Base-by-base conservation (phyloP, 2,888 invertebrate genomes). In the Ctenicera cuprea region DNA sequence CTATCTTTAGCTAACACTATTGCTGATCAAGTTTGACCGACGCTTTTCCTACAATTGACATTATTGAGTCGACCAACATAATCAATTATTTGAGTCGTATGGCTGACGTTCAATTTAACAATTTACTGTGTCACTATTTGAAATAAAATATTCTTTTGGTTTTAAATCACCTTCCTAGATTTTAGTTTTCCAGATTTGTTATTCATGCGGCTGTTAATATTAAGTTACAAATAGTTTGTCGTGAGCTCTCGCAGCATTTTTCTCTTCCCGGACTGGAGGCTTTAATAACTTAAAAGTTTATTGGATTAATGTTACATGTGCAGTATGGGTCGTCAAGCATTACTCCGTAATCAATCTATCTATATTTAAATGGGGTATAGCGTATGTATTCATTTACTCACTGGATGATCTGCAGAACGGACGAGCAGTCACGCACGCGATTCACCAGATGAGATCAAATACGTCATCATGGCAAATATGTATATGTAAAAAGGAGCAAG, bases 401-500 rank as follows among this genome's bases (percentile, higher is more conserved):
- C 14, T 54, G 41, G 69, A 72, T 75, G 64, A 75, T 71, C 72
- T 69, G 41, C 12, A 14, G 33, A 59, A 65, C 16, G 54, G n/a
- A 8, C 16, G 48, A 57, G 37, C 26, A 30, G 61, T 65, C 75
- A 75, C 75, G 75, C 64, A 59, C 67, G 3, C 48, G 59, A 64
- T 73, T 50, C 59, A 45, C n/a, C 63, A 69, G 41, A 59, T 41
- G 64, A 57, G 57, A 63, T 75, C 64, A 68, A 69, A 41, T 65
- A 62, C 54, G 66, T 66, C 66, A 61, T 57, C n/a, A 54, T 52
- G 14, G 71, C 63, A 69, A 74, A 76, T 70, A 76, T 65, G 72
- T 67, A 66, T 71, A 68, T 26, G 69, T 65, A 73, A 71, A 73
- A 73, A 67, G 67, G 52, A 50, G 68, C 66, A 70, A 69, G 74